Evolutionary conservation across 2,797 vertebrate genomes (phyloP).

Genomic region (Poeciliopsis infans): DNA sequence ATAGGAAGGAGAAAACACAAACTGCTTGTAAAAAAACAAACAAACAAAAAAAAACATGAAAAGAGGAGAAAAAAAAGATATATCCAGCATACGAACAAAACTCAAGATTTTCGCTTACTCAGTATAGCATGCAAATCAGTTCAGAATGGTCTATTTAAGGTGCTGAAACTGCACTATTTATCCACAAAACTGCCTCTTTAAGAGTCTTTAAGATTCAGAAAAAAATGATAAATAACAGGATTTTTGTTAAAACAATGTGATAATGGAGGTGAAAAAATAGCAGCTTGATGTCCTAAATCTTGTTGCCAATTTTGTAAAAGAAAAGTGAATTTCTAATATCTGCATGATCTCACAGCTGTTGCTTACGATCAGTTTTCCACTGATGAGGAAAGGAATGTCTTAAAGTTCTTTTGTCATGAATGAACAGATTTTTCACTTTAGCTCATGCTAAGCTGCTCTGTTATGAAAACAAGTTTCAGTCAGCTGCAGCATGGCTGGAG

Average conservation of each 20-base stretch:
- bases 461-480: not conserved
- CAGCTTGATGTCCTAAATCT: not conserved
- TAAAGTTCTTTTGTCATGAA: not conserved
- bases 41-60: not conserved
- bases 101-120: not conserved
- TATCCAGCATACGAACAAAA: not conserved
- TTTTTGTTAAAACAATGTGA: not conserved
- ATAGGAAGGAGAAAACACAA: not conserved
- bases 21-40: not conserved
- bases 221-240: not conserved
- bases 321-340: not conserved
- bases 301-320: not conserved
- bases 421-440: not conserved
- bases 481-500: not conserved
- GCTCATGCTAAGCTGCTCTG: slow-evolving; percentile 10
- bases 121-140: not conserved
- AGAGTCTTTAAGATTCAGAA: not conserved
- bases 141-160: not conserved
- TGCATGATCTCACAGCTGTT: not conserved
- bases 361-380: not conserved
- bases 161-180: not conserved
- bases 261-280: not conserved
- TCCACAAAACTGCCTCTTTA: not conserved
- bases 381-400: not conserved
- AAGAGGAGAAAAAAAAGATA: slow-evolving; percentile 15